Percentiles rank a stretch among this genome's conserved stretches.
phyloP scores from a whole-genome alignment of 2,113 vertebrate genomes.

The Excalfactoria chinensis region DNA sequence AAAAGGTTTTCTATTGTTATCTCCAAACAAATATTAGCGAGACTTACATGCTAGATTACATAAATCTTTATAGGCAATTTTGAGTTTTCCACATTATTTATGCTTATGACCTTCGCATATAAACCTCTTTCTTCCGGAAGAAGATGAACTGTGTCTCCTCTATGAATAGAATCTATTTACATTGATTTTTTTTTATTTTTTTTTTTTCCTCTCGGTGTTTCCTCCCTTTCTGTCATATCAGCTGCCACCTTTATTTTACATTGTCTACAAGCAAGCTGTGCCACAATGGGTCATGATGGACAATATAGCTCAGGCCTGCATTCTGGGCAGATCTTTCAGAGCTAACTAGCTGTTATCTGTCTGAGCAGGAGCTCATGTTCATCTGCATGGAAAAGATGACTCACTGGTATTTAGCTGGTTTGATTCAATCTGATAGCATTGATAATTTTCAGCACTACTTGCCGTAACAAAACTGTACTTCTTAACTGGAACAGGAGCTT shows the following conservation, averaged over 20 bases:
- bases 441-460: background rate
- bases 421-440: slow-evolving; percentile 1
- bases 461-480: background rate
- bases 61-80: background rate
- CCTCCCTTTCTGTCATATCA: background rate
- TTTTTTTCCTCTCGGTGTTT: background rate
- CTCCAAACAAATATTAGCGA: background rate
- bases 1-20: background rate
- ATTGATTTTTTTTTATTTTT: background rate
- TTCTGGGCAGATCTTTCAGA: background rate
- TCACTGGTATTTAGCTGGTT: slow-evolving; percentile 7
- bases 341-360: background rate
- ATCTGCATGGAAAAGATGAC: background rate
- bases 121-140: background rate
- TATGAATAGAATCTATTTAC: background rate
- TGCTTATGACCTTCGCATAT: background rate
- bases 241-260: background rate
- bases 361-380: background rate
- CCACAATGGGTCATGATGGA: fast-evolving
- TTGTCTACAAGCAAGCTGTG: background rate
- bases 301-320: background rate
- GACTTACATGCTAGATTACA: background rate
- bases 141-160: background rate
- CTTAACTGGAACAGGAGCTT: background rate
- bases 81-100: background rate